phyloP scores from a whole-genome alignment of 92 coral and sea anemone genomes.

The Metridium senile region DNA sequence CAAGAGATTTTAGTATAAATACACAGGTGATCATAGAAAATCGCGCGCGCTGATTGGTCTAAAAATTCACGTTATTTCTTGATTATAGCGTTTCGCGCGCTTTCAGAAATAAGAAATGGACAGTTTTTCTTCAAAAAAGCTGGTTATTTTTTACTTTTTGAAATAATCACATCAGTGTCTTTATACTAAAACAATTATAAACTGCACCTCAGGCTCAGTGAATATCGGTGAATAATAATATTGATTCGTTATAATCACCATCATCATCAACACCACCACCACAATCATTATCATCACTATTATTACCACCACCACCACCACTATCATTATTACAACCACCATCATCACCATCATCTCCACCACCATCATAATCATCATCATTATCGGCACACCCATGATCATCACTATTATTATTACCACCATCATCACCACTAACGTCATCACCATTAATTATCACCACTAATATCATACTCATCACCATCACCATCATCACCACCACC shows the following conservation, averaged over 20 bases:
- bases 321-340: neutral
- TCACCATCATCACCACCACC: neutral
- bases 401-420: neutral
- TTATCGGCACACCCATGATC: neutral
- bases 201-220: no score
- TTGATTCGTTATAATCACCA: neutral
- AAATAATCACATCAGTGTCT: no score
- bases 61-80: no score
- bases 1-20: no score
- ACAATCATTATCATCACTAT: neutral
- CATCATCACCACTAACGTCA: neutral
- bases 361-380: neutral
- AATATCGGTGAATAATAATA: no score
- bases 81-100: no score
- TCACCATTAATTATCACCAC: no score
- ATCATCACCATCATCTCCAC: neutral
- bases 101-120: no score
- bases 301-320: neutral
- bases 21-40: neutral
- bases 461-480: neutral
- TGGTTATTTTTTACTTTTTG: no score
- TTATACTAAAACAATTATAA: no score
- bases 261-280: neutral
- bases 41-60: no score
- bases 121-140: no score